Percentiles rank a stretch among this genome's conserved stretches.
These are phyloP conservation scores for Basileuterus tristriatus DNA, from an alignment of 2,797 vertebrate genomes.

Conservation along the genomic window DNA sequence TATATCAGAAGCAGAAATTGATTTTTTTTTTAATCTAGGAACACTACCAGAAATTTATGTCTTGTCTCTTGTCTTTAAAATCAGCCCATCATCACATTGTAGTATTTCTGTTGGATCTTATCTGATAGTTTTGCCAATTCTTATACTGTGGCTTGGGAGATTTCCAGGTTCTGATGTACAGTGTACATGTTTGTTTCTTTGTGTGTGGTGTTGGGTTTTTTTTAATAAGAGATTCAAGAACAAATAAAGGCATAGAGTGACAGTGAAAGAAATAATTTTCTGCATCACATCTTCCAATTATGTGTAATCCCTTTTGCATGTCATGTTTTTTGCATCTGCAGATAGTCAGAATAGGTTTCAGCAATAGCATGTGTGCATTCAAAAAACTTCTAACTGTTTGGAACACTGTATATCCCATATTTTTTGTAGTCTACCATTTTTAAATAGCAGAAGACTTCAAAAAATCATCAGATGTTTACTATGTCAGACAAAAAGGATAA, in stretches of 20 bases:
- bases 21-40: neutral
- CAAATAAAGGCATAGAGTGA: conserved; percentile 8
- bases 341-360: neutral
- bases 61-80: neutral
- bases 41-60: neutral
- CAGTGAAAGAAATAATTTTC: conserved; percentile 43
- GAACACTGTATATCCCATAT: neutral
- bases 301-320: neutral
- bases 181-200: conserved; percentile 25
- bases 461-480: neutral
- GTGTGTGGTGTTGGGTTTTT: neutral
- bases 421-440: neutral
- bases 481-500: neutral
- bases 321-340: conserved; percentile 3
- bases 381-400: neutral
- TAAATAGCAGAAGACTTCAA: neutral
- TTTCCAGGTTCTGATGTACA: conserved; percentile 14
- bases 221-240: conserved; percentile 5
- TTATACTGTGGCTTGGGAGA: conserved; percentile 11
- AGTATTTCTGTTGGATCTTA: conserved; percentile 30
- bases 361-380: neutral
- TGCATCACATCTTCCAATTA: conserved; percentile 31
- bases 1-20: neutral
- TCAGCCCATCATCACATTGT: conserved; percentile 15
- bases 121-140: conserved; percentile 3